Percentiles rank a stretch among this genome's conserved stretches.
phyloP scores from a whole-genome alignment of 1,140 invertebrate species.

The Nylanderia fulva region DNA sequence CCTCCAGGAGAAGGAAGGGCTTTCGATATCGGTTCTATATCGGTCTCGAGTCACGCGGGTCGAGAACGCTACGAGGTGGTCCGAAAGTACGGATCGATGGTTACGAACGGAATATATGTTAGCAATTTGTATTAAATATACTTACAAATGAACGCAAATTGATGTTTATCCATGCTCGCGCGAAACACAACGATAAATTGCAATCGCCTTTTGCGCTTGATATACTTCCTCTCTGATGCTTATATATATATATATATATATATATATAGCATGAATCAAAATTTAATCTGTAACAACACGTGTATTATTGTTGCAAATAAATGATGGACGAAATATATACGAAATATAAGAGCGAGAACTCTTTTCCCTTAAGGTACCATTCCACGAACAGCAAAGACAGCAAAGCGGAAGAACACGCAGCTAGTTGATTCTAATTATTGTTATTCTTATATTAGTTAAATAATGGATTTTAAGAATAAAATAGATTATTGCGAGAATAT shows the following conservation, averaged over 20 bases:
- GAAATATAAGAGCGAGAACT: not conserved
- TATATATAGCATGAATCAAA: not conserved
- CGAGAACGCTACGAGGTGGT: constrained; percentile 59
- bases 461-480: no score
- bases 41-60: constrained; percentile 51
- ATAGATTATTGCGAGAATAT: no score
- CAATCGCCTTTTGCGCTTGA: not conserved
- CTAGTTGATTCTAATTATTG: no score
- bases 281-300: not conserved
- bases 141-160: not conserved
- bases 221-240: not conserved
- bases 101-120: constrained; percentile 45
- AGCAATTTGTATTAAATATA: not conserved
- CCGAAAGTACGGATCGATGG: constrained; percentile 44
- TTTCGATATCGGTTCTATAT: constrained; percentile 51
- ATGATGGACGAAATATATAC: not conserved
- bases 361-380: no score
- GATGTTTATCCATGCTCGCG: not conserved
- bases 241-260: no score
- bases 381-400: no score
- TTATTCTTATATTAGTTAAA: no score
- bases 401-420: no score
- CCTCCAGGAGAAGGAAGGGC: constrained; percentile 33
- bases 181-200: not conserved
- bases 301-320: not conserved